A percentile compares a stretch with the other conserved stretches of the same genome.
Evolutionary conservation across 2,888 invertebrate genomes (phyloP).

Genomic region (Sinohyriopsis cumingii): DNA sequence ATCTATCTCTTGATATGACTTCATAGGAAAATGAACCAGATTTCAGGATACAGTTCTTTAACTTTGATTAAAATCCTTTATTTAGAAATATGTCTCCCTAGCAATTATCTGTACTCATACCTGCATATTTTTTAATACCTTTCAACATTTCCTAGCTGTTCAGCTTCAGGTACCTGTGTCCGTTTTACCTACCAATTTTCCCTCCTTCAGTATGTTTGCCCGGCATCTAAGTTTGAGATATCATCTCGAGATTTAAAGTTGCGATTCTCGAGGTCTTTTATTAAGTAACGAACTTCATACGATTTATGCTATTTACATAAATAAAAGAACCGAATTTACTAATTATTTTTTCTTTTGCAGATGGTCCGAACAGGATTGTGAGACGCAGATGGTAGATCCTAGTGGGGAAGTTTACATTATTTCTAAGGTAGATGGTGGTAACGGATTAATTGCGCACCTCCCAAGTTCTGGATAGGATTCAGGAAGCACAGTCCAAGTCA

Average conservation of each 20-base stretch:
- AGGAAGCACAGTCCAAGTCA: conserved; percentile 14
- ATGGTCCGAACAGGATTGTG: conserved; percentile 24
- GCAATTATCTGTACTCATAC: background rate
- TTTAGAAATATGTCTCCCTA: too few relatives aligned
- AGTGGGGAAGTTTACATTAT: conserved; percentile 18
- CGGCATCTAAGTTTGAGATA: background rate
- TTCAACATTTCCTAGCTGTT: background rate
- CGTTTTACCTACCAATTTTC: too few relatives aligned
- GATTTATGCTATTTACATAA: background rate
- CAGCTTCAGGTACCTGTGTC: too few relatives aligned
- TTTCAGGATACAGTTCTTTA: background rate
- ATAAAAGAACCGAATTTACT: background rate
- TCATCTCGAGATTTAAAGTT: background rate
- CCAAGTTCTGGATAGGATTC: conserved; percentile 34
- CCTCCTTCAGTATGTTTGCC: background rate
- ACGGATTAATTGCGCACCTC: conserved; percentile 29
- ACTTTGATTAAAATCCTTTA: background rate
- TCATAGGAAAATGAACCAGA: background rate
- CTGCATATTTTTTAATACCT: background rate
- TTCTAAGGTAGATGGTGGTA: conserved; percentile 15
- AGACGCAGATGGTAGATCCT: conserved; percentile 23
- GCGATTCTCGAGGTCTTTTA: too few relatives aligned
- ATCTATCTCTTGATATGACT: background rate
- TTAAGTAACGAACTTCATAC: background rate
- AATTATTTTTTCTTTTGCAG: conserved; percentile 7